phyloP scores from a whole-genome alignment of 2,113 vertebrate genomes.

The Microcebus jonahi region DNA sequence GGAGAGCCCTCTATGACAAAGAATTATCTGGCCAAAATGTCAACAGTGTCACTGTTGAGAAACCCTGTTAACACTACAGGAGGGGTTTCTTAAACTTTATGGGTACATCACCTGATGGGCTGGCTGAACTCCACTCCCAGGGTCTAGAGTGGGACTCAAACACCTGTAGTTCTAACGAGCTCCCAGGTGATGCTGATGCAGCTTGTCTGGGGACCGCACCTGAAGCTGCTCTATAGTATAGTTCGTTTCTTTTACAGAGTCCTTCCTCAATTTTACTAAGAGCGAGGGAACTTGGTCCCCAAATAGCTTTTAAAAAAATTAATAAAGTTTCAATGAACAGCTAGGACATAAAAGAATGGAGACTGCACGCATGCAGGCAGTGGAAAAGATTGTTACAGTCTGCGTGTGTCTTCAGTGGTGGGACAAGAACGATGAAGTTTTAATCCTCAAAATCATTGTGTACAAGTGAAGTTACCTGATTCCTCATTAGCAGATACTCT shows the following conservation, averaged over 20 bases:
- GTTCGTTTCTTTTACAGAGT: background rate
- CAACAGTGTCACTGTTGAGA: background rate
- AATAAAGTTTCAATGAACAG: background rate
- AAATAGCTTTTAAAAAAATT: background rate
- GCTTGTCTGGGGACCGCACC: background rate
- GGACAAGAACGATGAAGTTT: background rate
- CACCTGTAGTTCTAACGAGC: background rate
- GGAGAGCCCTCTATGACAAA: background rate
- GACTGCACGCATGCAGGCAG: background rate
- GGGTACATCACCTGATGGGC: background rate
- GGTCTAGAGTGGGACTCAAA: background rate
- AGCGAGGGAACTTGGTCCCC: background rate
- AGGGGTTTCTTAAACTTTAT: background rate
- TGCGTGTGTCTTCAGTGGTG: background rate
- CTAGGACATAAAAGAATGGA: background rate
- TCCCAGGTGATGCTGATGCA: background rate
- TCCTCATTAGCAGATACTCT: background rate
- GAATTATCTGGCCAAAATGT: background rate
- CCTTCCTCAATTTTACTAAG: background rate
- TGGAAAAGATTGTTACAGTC: background rate
- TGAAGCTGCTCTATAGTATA: rapidly evolving
- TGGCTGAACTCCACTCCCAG: no score
- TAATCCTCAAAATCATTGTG: background rate
- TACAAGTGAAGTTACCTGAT: background rate
- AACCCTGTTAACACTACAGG: background rate